Conservation (phyloP, 1,140 invertebrate genomes). For the Drosophila ambigua region DNA sequence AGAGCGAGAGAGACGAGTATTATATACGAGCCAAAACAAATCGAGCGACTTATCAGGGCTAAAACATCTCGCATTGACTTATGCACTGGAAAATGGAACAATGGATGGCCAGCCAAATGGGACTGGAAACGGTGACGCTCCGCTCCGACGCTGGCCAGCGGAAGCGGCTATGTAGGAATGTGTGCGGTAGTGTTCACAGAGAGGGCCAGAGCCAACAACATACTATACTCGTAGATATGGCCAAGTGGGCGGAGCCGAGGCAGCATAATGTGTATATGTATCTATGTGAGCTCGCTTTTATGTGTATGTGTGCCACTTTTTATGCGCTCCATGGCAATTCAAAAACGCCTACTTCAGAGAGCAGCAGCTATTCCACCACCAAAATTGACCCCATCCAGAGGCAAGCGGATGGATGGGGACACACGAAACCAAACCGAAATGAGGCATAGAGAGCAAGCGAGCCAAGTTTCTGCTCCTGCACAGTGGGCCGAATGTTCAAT, state of each 20-base stretch:
- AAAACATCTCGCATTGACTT: constrained; percentile 79
- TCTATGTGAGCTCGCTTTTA: constrained; percentile 27
- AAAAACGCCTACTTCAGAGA: constrained; percentile 82
- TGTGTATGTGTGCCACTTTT: constrained; percentile 64
- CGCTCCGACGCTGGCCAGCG: neutral
- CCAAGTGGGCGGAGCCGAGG: constrained; percentile 80
- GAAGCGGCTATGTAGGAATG: constrained; percentile 63
- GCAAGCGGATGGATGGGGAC: neutral
- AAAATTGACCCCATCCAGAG: constrained; percentile 34
- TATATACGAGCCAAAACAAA: constrained; percentile 73
- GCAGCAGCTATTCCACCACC: constrained; percentile 61
- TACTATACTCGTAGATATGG: constrained; percentile 32
- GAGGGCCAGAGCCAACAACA: constrained; percentile 10
- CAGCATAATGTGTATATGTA: constrained; percentile 68
- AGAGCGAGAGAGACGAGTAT: constrained; percentile 16
- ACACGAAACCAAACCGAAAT: too few species aligned
- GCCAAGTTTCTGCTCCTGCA: constrained; percentile 60
- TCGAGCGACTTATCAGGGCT: constrained; percentile 80
- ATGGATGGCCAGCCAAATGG: constrained; percentile 66
- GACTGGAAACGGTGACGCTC: constrained; percentile 53
- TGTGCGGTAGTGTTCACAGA: constrained; percentile 41
- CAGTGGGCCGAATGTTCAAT: constrained; percentile 27
- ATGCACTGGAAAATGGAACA: constrained; percentile 80
- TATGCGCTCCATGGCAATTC: constrained; percentile 79
- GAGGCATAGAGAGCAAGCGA: constrained; percentile 26